Conservation (phyloP, 2,888 invertebrate species). For the Hydrotaea cyrtoneurina region DNA sequence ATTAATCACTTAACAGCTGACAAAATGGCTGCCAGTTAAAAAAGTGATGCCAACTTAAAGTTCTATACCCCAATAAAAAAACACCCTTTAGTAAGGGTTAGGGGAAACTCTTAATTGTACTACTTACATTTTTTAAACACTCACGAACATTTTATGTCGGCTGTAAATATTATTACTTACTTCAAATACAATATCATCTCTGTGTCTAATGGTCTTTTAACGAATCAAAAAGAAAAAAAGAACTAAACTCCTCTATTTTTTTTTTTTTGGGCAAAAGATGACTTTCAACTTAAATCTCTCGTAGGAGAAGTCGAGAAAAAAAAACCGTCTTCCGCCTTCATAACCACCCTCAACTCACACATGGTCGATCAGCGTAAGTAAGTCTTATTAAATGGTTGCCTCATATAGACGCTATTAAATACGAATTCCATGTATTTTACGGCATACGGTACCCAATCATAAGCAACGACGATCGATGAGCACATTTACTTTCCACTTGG, state of each 20-base stretch:
- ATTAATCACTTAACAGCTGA: too few relatives aligned
- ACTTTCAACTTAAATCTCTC: slow-evolving; percentile 47
- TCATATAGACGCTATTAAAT: slow-evolving; percentile 62
- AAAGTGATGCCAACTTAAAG: too few relatives aligned
- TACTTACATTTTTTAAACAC: too few relatives aligned
- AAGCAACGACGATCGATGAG: slow-evolving; percentile 20
- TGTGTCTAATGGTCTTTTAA: slow-evolving; percentile 64
- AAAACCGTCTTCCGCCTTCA: slow-evolving; percentile 44
- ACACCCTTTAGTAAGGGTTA: too few relatives aligned
- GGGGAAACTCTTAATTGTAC: too few relatives aligned
- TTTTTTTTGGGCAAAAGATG: slow-evolving; percentile 29
- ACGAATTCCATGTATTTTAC: slow-evolving; percentile 50
- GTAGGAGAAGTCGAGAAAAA: slow-evolving; percentile 40
- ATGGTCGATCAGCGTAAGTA: slow-evolving; percentile 20
- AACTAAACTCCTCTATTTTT: slow-evolving; percentile 26
- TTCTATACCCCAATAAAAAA: too few relatives aligned
- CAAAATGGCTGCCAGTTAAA: too few relatives aligned
- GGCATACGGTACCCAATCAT: slow-evolving; percentile 45
- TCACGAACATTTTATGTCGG: slow-evolving; percentile 23
- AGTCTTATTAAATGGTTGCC: slow-evolving; percentile 64
- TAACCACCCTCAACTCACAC: slow-evolving; percentile 49
- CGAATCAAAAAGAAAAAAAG: slow-evolving; percentile 52
- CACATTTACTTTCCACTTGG: slow-evolving; percentile 61
- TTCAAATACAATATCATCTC: slow-evolving; percentile 60
- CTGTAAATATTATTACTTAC: slow-evolving; percentile 61